These are phyloP conservation scores for Nematolebias whitei DNA, from an alignment of 2,113 vertebrate genomes.

Conservation along the genomic window DNA sequence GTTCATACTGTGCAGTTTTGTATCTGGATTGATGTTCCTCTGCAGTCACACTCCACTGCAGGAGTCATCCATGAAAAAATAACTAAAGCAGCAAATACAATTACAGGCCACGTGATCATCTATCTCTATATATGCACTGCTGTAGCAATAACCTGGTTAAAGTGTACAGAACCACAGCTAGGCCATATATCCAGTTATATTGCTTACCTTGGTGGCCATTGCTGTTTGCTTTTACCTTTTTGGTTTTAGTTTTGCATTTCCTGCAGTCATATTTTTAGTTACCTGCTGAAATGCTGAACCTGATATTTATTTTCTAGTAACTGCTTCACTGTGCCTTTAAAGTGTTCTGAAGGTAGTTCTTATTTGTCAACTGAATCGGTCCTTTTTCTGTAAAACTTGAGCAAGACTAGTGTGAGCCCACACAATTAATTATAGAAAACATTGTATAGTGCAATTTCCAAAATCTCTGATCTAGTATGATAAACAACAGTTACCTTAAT, in stretches of 20 bases:
- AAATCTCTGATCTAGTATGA: no score
- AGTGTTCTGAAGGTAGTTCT: not conserved
- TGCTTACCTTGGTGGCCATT: conserved; percentile 15
- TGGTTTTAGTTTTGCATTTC: not conserved
- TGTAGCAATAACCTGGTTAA: conserved; percentile 63
- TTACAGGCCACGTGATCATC: conserved; percentile 52
- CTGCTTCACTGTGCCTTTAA: not conserved
- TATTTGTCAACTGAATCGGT: not conserved
- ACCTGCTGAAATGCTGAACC: not conserved
- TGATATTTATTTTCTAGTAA: not conserved
- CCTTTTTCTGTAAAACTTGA: no score
- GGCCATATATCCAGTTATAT: conserved; percentile 43
- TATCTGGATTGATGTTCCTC: conserved; percentile 41
- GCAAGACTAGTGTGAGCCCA: no score
- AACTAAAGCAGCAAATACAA: conserved; percentile 45
- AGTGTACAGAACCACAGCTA: conserved; percentile 36
- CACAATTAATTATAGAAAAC: not conserved
- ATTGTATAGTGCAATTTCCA: not conserved
- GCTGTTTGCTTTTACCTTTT: not conserved
- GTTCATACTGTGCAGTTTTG: not conserved
- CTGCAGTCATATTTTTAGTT: no score
- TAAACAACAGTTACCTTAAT: no score
- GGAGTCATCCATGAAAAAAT: conserved; percentile 32
- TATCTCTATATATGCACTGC: conserved; percentile 62
- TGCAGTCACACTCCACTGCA: conserved; percentile 31